Evolutionary conservation across 2,888 invertebrate genomes (phyloP), one percentile per base, ranked within the genome.

Genomic region (Caenorhabditis sp.): DNA sequence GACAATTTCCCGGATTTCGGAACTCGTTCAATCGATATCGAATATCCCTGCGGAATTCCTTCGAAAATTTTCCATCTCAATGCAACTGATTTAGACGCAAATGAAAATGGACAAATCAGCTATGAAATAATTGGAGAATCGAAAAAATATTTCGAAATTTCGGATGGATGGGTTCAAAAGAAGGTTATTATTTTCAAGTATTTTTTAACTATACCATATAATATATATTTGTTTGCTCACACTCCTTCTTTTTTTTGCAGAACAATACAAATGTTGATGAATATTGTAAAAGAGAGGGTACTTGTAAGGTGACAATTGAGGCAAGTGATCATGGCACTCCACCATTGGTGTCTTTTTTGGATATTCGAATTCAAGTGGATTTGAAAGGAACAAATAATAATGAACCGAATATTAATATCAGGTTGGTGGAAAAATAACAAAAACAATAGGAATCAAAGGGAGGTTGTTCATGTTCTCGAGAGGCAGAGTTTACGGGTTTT

Each of bases 1-100:
- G 94, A 94, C 89, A 93, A 94, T 88, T 92, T 93, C 31, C 95
- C 95, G 1, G 92, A 94, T 58, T 95, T 95, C 88, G 93, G 92
- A 85, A 92, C 93, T 76, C 56, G 70, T 86, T 65, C 60, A 17
- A 59, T 70, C 20, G 17, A 36, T 23, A 57, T 88, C 70, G 78
- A 83, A 26, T 67, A 65, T 59, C 58, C 59, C 12, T 57, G 63
- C 59, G 36, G 58, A 7, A 54, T 38, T 25, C 26, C 62, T 4
- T 25, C 53, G 23, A n/a, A 49, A 20, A 14, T 71, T 0, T 66
- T 67, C 43, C 62, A 88, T 91, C 91, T 96, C 66, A 94, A 93
- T 89, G 94, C 95, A 0, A 92, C 92, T 21, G 95, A 95, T 88
- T 92, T 92, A 0, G 94, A 94, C 88, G 92, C 92, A 80, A 94